Evolutionary conservation across 2,113 vertebrate species (phyloP).

Genomic region (Pandion haliaetus): DNA sequence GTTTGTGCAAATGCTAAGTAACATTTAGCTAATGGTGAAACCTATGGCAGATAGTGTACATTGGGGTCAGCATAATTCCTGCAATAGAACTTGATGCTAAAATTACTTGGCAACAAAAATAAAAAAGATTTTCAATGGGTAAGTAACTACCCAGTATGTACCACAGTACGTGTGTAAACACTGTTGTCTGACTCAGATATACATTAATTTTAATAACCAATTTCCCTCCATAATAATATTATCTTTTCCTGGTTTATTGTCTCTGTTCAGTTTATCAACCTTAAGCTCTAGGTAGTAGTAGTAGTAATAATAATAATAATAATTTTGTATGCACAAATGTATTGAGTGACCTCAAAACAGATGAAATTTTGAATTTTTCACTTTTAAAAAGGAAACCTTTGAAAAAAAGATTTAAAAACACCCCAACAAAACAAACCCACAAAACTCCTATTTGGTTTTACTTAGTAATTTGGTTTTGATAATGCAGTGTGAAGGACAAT

Average conservation of each 20-base stretch:
- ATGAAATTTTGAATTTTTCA: neutral
- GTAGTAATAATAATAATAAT: neutral
- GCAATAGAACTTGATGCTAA: neutral
- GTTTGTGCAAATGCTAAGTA: neutral
- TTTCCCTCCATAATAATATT: neutral
- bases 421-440: neutral
- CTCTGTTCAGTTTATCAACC: neutral
- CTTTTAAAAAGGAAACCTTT: neutral
- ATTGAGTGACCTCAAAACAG: neutral
- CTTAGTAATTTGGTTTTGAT: neutral
- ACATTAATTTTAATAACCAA: neutral
- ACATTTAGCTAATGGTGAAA: neutral
- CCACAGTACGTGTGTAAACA: neutral
- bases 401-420: neutral
- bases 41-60: neutral
- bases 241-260: neutral
- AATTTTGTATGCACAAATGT: neutral
- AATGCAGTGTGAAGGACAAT: neutral
- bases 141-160: neutral
- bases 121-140: neutral
- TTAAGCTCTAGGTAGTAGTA: neutral
- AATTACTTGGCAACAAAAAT: neutral
- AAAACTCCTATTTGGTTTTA: neutral
- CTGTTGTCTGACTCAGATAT: neutral
- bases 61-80: neutral